Conservation (phyloP, 92 coral and sea anemone genomes). For the Parazoanthus swiftii region DNA sequence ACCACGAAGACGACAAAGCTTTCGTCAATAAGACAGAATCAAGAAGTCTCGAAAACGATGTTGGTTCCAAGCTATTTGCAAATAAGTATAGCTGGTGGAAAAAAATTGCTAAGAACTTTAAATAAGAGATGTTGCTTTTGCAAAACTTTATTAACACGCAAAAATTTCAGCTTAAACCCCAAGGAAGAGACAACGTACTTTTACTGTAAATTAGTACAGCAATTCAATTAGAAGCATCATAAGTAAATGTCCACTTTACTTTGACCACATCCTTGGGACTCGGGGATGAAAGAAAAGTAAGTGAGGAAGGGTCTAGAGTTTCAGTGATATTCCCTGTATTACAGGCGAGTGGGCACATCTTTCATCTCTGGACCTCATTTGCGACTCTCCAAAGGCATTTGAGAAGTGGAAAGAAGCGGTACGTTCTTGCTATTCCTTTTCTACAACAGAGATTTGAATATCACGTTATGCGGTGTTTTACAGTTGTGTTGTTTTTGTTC, state of each 20-base stretch:
- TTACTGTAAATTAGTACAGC: not conserved
- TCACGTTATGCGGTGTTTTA: not conserved
- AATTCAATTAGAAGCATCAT: no score
- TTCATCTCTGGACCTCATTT: conserved; percentile 81
- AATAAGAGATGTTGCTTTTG: no score
- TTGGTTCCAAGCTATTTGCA: not conserved
- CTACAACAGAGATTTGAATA: not conserved
- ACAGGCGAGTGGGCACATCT: conserved; percentile 90
- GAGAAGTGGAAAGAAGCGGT: conserved; percentile 86
- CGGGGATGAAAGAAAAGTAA: not conserved
- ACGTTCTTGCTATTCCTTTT: conserved; percentile 27
- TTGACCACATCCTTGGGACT: not conserved
- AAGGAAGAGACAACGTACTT: not conserved
- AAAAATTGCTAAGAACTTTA: not conserved
- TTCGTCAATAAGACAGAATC: not conserved
- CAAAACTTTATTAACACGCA: no score
- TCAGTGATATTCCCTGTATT: not conserved
- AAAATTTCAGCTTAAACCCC: not conserved
- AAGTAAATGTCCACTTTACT: not conserved
- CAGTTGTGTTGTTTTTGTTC: not conserved
- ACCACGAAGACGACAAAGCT: not conserved
- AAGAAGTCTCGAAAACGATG: not conserved
- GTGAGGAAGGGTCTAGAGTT: not conserved
- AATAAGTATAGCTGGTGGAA: not conserved
- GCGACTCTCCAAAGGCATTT: conserved; percentile 81